These are phyloP conservation scores for Crenuchus spilurus DNA, from an alignment of 2,797 vertebrate genomes.

Conservation along the genomic window DNA sequence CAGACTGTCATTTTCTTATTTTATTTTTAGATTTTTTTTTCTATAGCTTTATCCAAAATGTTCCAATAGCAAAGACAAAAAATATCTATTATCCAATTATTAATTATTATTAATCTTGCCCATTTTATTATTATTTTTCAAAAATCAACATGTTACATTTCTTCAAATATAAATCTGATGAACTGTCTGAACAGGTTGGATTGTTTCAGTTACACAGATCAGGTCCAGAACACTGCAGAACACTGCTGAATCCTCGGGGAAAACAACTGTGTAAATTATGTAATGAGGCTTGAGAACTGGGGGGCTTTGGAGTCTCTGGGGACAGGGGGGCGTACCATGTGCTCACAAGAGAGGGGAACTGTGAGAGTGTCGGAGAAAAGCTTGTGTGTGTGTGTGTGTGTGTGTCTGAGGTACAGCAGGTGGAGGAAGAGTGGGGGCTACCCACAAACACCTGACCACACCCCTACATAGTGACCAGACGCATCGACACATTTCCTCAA, in stretches of 20 bases:
- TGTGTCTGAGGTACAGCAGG: slow-evolving; percentile 65
- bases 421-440: slow-evolving; percentile 63
- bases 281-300: slow-evolving; percentile 32
- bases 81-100: too few species aligned
- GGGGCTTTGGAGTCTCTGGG: slow-evolving; percentile 28
- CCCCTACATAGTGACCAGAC: slow-evolving; percentile 56
- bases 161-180: too few species aligned
- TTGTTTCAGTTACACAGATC: neutral
- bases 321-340: slow-evolving; percentile 24
- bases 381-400: slow-evolving; percentile 49
- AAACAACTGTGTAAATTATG: slow-evolving; percentile 56
- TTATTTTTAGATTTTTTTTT: too few species aligned
- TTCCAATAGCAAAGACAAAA: too few species aligned
- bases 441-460: slow-evolving; percentile 63
- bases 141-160: too few species aligned
- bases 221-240: neutral
- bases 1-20: too few species aligned
- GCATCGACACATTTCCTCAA: slow-evolving; percentile 77
- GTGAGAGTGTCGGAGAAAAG: slow-evolving; percentile 61
- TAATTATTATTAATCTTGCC: too few species aligned
- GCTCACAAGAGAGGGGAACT: slow-evolving; percentile 74
- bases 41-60: too few species aligned
- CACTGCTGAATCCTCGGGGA: slow-evolving; percentile 64
- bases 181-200: neutral
- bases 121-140: too few species aligned